Evolutionary conservation across 2,888 invertebrate species (phyloP).

Genomic region (Conomelus anceps): DNA sequence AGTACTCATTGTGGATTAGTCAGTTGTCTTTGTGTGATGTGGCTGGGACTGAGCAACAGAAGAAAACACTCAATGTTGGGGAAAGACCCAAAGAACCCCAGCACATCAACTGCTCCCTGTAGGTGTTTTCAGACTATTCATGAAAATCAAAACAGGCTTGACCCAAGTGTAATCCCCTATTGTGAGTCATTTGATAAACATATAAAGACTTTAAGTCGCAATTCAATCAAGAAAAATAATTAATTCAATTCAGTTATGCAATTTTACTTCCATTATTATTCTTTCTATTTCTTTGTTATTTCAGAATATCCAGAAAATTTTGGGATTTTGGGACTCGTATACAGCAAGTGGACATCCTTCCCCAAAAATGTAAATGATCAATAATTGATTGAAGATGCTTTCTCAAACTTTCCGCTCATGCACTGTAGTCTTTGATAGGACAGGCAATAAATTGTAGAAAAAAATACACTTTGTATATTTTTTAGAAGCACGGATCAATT

Average conservation of each 20-base stretch:
- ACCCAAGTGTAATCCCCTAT: too few relatives aligned
- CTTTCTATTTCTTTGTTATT: constrained; percentile 43
- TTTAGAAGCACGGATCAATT: too few relatives aligned
- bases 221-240: too few relatives aligned
- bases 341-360: constrained; percentile 92
- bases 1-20: constrained; percentile 63
- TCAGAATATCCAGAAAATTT: constrained; percentile 93
- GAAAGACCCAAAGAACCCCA: constrained; percentile 73
- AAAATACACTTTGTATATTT: too few relatives aligned
- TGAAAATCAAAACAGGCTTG: too few relatives aligned
- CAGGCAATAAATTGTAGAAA: too few relatives aligned
- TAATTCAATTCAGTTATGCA: too few relatives aligned
- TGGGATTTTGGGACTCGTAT: constrained; percentile 95
- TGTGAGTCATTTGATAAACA: too few relatives aligned
- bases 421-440: too few relatives aligned
- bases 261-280: too few relatives aligned
- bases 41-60: constrained; percentile 78
- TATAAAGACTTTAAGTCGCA: too few relatives aligned
- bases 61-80: constrained; percentile 65
- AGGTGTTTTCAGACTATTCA: constrained; percentile 60
- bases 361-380: constrained; percentile 79
- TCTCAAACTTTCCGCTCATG: too few relatives aligned
- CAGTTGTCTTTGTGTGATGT: constrained; percentile 81
- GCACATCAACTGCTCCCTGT: constrained; percentile 83
- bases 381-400: constrained; percentile 32